These are phyloP conservation scores for Stegana nigrithorax DNA, from an alignment of 2,888 invertebrate genomes.

Conservation along the genomic window DNA sequence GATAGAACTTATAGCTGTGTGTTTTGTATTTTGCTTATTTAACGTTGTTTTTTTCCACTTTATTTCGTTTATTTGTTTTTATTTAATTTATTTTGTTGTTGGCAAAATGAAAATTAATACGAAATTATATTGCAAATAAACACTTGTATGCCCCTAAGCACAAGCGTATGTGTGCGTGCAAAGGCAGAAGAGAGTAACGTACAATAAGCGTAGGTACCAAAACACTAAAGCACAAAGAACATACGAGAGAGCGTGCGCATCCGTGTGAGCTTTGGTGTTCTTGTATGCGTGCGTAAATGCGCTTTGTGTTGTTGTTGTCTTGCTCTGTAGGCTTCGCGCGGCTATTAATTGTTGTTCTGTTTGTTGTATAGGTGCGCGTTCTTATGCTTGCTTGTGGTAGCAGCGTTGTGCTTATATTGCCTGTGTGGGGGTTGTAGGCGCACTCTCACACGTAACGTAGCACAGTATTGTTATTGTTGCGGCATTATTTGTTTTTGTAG, in stretches of 20 bases:
- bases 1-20: conserved; percentile 14
- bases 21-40: background rate
- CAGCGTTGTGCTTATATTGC: background rate
- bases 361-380: background rate
- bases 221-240: background rate
- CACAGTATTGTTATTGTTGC: background rate
- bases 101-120: conserved; percentile 5
- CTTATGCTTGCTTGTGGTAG: background rate
- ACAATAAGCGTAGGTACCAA: too few relatives aligned
- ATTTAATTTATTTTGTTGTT: background rate
- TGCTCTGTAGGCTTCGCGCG: background rate
- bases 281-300: background rate
- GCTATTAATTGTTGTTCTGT: background rate
- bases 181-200: background rate
- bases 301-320: conserved; percentile 29
- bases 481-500: background rate
- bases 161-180: background rate
- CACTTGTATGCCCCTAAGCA: background rate
- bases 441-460: background rate
- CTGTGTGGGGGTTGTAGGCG: background rate
- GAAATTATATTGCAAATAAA: background rate
- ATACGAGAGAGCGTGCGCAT: background rate
- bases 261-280: background rate
- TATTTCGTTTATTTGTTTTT: too few relatives aligned
- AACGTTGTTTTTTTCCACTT: background rate